phyloP scores from a whole-genome alignment of 2,797 vertebrate species.

The Pachyuromys duprasi region DNA sequence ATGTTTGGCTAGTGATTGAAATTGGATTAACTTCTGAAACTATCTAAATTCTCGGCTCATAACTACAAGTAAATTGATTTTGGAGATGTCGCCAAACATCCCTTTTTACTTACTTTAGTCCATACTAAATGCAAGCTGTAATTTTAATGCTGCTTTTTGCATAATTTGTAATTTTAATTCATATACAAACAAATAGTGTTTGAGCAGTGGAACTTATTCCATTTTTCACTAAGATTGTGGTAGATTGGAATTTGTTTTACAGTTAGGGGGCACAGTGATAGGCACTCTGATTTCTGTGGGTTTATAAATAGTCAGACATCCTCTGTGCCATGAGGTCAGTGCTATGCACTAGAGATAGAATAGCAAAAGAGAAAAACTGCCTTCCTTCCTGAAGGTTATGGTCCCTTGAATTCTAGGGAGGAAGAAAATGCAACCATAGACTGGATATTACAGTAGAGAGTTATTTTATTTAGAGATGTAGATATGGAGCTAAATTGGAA shows the following conservation, averaged over 20 bases:
- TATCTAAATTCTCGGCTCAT: slow-evolving; percentile 10
- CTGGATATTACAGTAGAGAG: not conserved
- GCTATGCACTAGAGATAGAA: not conserved
- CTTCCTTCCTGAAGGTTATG: not conserved
- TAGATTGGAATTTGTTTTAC: not conserved
- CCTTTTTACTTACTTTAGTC: slow-evolving; percentile 49
- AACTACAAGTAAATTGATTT: slow-evolving; percentile 22
- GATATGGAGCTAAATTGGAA: not conserved
- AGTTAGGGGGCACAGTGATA: not conserved
- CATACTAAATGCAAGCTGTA: not conserved
- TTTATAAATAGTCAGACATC: not conserved
- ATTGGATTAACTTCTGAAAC: slow-evolving; percentile 37
- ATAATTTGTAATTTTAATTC: not conserved
- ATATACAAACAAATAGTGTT: not conserved
- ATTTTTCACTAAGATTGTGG: not conserved
- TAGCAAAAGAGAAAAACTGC: not conserved
- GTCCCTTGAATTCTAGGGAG: not conserved
- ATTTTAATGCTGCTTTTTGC: not conserved
- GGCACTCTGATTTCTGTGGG: not conserved
- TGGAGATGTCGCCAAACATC: not conserved
- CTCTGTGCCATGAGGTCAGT: not conserved
- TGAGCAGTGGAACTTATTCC: not conserved
- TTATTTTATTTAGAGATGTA: not conserved
- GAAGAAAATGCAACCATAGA: not conserved
- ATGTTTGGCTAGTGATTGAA: not conserved